phyloP scores from a whole-genome alignment of 2,113 vertebrate genomes.

The Rhinolophus ferrumequinum region DNA sequence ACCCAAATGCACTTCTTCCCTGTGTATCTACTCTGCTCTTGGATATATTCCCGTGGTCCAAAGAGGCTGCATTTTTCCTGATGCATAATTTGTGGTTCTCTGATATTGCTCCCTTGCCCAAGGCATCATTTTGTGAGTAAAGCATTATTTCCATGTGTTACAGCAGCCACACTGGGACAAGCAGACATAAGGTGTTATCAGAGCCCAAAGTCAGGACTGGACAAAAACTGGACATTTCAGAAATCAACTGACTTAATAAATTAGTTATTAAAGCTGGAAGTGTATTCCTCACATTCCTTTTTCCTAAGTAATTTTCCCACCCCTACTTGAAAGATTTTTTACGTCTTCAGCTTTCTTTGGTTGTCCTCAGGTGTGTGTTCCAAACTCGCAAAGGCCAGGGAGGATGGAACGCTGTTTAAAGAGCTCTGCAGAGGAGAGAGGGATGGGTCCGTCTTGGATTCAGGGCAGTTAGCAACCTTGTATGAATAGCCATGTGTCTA shows the following conservation, averaged over 20 bases:
- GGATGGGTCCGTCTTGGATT: neutral
- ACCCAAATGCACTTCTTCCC: neutral
- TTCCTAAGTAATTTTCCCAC: slow-evolving; percentile 19
- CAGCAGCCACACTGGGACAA: neutral
- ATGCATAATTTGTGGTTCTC: neutral
- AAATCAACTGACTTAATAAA: slow-evolving; percentile 18
- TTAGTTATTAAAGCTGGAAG: slow-evolving; percentile 7
- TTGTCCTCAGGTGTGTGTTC: neutral
- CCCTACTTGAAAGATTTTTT: neutral
- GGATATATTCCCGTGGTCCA: neutral
- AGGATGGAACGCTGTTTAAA: neutral
- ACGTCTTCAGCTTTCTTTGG: neutral
- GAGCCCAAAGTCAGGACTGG: neutral
- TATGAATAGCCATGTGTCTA: neutral
- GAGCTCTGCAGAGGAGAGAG: neutral
- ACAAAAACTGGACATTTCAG: neutral
- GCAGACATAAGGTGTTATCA: neutral
- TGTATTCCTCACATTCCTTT: neutral
- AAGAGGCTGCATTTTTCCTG: neutral
- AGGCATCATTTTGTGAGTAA: neutral
- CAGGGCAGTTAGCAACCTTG: neutral
- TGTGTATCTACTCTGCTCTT: neutral
- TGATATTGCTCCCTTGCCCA: neutral
- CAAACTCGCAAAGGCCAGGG: neutral
- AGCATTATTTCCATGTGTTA: neutral